These are phyloP conservation scores for Atherinomorus stipes DNA, from an alignment of 2,113 vertebrate genomes.

Conservation along the genomic window DNA sequence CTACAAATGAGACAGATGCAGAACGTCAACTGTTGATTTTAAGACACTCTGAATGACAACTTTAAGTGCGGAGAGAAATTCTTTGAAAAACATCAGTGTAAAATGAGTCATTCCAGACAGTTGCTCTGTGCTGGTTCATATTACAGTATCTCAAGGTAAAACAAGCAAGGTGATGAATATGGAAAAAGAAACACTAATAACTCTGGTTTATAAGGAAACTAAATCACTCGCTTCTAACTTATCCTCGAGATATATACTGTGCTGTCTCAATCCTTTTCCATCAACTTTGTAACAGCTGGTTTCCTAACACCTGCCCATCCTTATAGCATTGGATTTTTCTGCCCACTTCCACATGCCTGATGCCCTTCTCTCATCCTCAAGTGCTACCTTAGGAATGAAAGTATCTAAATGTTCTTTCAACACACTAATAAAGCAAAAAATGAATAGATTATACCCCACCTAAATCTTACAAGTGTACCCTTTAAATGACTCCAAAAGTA, in stretches of 20 bases:
- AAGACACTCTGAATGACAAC: slow-evolving; percentile 52
- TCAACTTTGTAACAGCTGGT: neutral
- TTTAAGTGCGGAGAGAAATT: slow-evolving; percentile 60
- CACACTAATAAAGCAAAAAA: neutral
- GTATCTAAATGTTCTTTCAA: neutral
- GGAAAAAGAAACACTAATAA: neutral
- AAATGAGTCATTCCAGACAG: slow-evolving; percentile 54
- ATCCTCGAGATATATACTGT: slow-evolving; percentile 6
- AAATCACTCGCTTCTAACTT: neutral
- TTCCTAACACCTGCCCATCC: slow-evolving; percentile 9
- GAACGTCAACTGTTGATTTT: slow-evolving; percentile 40
- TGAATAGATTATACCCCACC: neutral
- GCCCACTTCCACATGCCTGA: neutral
- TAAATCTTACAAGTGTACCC: too few species aligned
- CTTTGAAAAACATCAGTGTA: slow-evolving; percentile 54
- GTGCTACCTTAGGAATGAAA: neutral
- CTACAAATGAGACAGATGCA: slow-evolving; percentile 54
- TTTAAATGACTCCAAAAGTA: too few species aligned
- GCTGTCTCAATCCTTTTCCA: neutral
- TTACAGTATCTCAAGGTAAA: slow-evolving; percentile 43
- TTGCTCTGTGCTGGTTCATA: slow-evolving; percentile 2
- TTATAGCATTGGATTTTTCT: slow-evolving; percentile 1
- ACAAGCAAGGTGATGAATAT: slow-evolving; percentile 8
- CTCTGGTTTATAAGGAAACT: slow-evolving; percentile 2
- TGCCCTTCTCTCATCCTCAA: neutral